Evolutionary conservation across 2,113 vertebrate species (phyloP).

Genomic region (Pseudorhombus dupliciocellatus): DNA sequence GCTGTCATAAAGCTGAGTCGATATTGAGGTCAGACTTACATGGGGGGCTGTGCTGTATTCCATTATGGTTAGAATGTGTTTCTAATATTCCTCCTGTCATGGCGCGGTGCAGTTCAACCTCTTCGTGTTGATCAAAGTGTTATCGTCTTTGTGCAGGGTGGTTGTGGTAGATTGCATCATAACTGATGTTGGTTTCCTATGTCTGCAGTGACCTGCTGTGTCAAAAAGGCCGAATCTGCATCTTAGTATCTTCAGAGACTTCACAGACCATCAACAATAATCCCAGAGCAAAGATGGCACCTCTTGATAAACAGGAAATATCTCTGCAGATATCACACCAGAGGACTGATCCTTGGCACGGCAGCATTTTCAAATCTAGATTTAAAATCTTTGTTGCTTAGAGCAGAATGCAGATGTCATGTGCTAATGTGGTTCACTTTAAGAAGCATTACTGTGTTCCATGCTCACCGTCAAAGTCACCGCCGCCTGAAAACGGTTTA

Average conservation of each 20-base stretch:
- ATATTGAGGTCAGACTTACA: not conserved
- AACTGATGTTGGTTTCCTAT: not conserved
- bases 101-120: not conserved
- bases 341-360: not conserved
- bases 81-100: slow-evolving; percentile 12
- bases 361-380: not conserved
- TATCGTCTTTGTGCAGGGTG: not conserved
- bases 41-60: not conserved
- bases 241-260: not conserved
- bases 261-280: not conserved
- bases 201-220: not conserved
- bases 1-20: not conserved
- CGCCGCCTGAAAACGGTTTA: too few relatives aligned
- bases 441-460: not conserved
- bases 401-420: not conserved
- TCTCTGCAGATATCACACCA: not conserved
- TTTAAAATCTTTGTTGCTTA: not conserved
- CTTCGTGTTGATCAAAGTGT: not conserved
- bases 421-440: not conserved
- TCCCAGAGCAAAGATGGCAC: not conserved
- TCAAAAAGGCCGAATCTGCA: not conserved
- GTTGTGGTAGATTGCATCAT: not conserved
- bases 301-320: not conserved
- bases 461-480: not conserved
- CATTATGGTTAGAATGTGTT: slow-evolving; percentile 3